phyloP scores from a whole-genome alignment of 2,113 vertebrate species.

The Malurus elegans region DNA sequence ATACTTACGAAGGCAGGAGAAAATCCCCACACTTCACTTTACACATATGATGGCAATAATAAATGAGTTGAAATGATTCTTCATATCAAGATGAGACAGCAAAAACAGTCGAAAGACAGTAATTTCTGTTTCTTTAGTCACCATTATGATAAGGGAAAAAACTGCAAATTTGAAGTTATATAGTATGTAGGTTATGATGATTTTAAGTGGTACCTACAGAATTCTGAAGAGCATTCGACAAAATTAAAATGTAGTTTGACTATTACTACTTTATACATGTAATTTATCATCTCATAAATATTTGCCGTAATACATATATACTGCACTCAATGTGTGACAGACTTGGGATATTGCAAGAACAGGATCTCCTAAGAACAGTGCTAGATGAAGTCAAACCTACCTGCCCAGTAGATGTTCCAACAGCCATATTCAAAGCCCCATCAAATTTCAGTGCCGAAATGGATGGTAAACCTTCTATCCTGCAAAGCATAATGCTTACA shows the following conservation, averaged over 20 bases:
- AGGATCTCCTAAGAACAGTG: not conserved
- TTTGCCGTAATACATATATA: not conserved
- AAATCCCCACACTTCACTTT: not conserved
- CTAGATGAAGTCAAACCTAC: constrained; percentile 59
- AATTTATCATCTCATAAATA: not conserved
- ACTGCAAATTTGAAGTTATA: not conserved
- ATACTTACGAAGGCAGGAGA: not conserved
- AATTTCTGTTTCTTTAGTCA: not conserved
- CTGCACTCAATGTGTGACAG: not conserved
- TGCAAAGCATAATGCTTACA: constrained; percentile 60
- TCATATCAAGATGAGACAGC: not conserved
- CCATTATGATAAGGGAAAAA: not conserved
- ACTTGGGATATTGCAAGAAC: not conserved
- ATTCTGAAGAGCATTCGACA: not conserved
- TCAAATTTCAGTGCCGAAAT: constrained; percentile 90
- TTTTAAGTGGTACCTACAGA: not conserved
- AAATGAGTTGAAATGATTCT: not conserved
- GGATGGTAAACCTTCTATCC: constrained; percentile 87
- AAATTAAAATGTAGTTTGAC: not conserved
- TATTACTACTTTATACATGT: not conserved
- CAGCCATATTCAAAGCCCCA: constrained; percentile 86
- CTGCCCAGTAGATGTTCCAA: constrained; percentile 96
- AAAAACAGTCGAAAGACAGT: not conserved
- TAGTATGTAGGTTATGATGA: not conserved
- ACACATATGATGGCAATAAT: not conserved